A percentile compares a stretch with the other conserved stretches of the same genome.
Conservation (phyloP, 2,888 invertebrate species). For the Phengaris arion region DNA sequence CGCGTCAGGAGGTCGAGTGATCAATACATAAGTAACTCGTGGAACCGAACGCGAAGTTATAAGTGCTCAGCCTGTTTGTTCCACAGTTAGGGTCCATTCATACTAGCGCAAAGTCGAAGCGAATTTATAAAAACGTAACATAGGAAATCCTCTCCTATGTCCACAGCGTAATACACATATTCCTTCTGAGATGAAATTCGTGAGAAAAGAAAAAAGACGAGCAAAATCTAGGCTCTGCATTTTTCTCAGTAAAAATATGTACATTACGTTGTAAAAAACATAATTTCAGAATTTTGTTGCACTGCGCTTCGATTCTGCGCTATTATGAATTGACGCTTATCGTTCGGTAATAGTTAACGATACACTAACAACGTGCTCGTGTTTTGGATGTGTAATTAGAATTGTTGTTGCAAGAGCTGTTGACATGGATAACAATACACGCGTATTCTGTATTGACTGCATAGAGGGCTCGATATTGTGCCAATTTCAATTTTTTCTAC, state of each 20-base stretch:
- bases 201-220: no score
- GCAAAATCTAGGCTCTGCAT: no score
- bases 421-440: constrained; percentile 4
- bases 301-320: no score
- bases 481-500: constrained; percentile 6
- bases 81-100: background rate
- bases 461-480: background rate
- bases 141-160: no score
- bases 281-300: no score
- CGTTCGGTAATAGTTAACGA: background rate
- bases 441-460: constrained; percentile 1
- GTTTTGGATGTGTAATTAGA: constrained; percentile 4
- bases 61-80: background rate
- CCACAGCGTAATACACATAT: no score
- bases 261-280: no score
- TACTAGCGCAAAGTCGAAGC: no score
- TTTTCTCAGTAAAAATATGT: no score
- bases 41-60: background rate
- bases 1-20: constrained; percentile 4
- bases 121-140: no score
- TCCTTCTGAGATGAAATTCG: no score
- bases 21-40: background rate
- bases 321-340: no score
- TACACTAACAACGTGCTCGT: constrained; percentile 17
- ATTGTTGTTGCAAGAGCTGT: background rate